Conservation (phyloP, 2,888 invertebrate species). For the Galerucella pusilla region DNA sequence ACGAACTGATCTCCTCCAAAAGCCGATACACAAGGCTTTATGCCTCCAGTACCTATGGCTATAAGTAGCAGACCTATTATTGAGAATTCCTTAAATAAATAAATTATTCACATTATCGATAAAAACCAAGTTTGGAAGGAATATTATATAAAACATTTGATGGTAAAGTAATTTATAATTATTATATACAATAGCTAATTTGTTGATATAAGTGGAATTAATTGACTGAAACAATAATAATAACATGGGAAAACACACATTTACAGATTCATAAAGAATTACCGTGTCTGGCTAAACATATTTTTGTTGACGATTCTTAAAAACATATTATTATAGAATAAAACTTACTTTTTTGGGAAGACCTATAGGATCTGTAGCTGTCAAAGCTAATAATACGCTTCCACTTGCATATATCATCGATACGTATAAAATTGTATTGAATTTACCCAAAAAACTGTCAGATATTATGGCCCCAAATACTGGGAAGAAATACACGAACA, state of each 20-base stretch:
- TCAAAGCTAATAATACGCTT: slow-evolving; percentile 79
- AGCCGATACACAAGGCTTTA: slow-evolving; percentile 95
- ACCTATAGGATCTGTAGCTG: slow-evolving; percentile 72
- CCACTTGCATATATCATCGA: slow-evolving; percentile 89
- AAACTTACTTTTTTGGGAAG: slow-evolving; percentile 66
- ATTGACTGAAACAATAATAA: too few relatives aligned
- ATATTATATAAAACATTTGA: neutral
- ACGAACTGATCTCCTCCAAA: slow-evolving; percentile 96
- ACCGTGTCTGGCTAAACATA: too few relatives aligned
- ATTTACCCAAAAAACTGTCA: slow-evolving; percentile 92
- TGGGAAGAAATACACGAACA: slow-evolving; percentile 91
- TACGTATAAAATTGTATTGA: slow-evolving; percentile 88
- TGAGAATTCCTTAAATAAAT: slow-evolving; percentile 51
- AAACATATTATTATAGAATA: neutral
- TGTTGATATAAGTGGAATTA: too few relatives aligned
- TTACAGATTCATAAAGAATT: too few relatives aligned
- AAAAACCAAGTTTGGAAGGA: too few relatives aligned
- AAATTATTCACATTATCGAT: neutral
- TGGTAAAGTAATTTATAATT: neutral
- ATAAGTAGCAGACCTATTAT: slow-evolving; percentile 78
- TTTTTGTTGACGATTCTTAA: too few relatives aligned
- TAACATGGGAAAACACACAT: too few relatives aligned
- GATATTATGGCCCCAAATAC: slow-evolving; percentile 92
- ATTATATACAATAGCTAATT: too few relatives aligned
- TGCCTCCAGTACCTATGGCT: slow-evolving; percentile 93